Conservation (phyloP, 1,140 invertebrate species). For the Drosophila asahinai region DNA sequence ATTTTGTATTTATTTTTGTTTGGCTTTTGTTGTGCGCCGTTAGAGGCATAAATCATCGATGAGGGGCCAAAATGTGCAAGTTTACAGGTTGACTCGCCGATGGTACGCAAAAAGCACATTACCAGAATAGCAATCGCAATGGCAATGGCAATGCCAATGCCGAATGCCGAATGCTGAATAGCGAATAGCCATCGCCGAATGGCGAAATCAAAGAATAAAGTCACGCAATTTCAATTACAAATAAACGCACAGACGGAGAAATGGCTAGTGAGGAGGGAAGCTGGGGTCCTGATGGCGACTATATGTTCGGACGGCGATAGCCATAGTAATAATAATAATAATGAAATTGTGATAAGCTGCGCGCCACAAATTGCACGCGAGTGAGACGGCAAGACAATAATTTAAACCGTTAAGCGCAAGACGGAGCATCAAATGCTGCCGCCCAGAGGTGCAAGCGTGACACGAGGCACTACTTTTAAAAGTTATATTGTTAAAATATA, state of each 20-base stretch:
- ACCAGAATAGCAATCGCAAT: conserved; percentile 37
- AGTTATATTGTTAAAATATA: background rate
- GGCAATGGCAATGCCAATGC: conserved; percentile 39
- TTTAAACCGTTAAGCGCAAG: conserved; percentile 72
- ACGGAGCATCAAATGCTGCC: conserved; percentile 58
- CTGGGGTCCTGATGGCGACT: conserved; percentile 14
- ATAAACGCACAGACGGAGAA: conserved; percentile 51
- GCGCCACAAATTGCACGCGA: conserved; percentile 80
- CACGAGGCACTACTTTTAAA: background rate
- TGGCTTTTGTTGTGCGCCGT: conserved; percentile 36
- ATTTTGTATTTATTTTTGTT: conserved; percentile 18
- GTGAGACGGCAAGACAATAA: conserved; percentile 69
- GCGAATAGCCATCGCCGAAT: conserved; percentile 22
- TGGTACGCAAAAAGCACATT: conserved; percentile 44
- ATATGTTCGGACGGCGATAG: conserved; percentile 28
- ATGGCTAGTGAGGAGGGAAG: conserved; percentile 25
- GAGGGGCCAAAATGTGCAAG: conserved; percentile 57
- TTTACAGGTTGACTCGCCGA: conserved; percentile 44
- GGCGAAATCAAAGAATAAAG: conserved; percentile 79
- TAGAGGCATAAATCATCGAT: conserved; percentile 54
- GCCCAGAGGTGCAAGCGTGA: conserved; percentile 25
- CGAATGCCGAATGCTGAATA: conserved; percentile 23
- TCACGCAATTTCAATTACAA: conserved; percentile 83
- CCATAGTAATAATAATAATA: conserved; percentile 71
- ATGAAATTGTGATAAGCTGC: conserved; percentile 81